A percentile compares a stretch with the other conserved stretches of the same genome.
Evolutionary conservation across 2,888 invertebrate genomes (phyloP).

Genomic region (Conus canariensis): DNA sequence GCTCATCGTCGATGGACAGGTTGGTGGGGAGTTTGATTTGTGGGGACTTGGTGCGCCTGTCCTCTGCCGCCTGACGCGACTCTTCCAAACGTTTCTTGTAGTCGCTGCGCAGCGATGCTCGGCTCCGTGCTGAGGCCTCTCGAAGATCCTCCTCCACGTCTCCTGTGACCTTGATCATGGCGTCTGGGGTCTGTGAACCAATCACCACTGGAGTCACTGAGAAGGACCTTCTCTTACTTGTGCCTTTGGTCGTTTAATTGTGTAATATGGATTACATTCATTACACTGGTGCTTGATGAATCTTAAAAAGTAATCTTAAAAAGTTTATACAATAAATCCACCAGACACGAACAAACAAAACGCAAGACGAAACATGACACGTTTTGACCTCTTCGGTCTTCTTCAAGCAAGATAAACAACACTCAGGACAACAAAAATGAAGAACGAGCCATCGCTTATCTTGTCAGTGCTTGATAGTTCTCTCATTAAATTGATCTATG

Average conservation of each 20-base stretch:
- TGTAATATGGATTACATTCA: not conserved
- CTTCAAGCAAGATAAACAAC: too few species aligned
- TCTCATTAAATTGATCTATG: too few species aligned
- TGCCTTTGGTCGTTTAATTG: not conserved
- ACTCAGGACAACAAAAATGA: too few species aligned
- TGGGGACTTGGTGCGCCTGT: slow-evolving; percentile 69
- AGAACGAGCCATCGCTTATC: too few species aligned
- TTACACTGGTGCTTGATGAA: not conserved
- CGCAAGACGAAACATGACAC: too few species aligned
- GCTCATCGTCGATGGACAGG: slow-evolving; percentile 66
- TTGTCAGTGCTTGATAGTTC: too few species aligned
- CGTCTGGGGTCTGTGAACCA: slow-evolving; percentile 32
- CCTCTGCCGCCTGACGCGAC: slow-evolving; percentile 66
- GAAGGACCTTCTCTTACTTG: not conserved
- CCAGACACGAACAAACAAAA: too few species aligned
- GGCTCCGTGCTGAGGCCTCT: slow-evolving; percentile 64
- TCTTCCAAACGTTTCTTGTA: slow-evolving; percentile 67
- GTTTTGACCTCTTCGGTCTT: too few species aligned
- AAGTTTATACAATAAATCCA: too few species aligned
- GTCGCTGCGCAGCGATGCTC: slow-evolving; percentile 67
- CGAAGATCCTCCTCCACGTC: slow-evolving; percentile 61
- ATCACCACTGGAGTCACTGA: too few species aligned
- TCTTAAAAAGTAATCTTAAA: too few species aligned
- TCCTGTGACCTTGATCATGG: slow-evolving; percentile 48
- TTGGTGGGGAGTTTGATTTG: slow-evolving; percentile 64